A percentile compares a stretch with the other conserved stretches of the same genome.
Conservation (phyloP, 2,797 vertebrate genomes). For the Coracias cyanogaster region DNA sequence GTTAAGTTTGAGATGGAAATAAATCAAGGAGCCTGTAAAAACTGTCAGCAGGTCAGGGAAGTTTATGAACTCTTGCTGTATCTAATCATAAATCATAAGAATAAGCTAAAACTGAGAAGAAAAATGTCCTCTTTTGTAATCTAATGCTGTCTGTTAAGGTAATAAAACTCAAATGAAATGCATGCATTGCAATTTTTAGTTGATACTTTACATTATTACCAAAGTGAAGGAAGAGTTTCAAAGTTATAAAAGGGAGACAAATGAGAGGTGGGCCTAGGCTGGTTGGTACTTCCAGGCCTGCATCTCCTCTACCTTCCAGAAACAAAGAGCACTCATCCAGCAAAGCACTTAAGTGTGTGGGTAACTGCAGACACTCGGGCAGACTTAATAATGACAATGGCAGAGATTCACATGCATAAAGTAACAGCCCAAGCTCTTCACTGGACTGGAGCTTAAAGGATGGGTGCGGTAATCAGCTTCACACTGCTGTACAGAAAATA, state of each 20-base stretch:
- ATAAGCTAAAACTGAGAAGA: conserved; percentile 87
- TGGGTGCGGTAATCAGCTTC: background rate
- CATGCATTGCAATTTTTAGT: conserved; percentile 85
- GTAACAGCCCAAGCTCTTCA: background rate
- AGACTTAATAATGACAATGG: background rate
- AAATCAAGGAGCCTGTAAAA: conserved; percentile 88
- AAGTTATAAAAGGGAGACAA: conserved; percentile 80
- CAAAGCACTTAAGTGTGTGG: background rate
- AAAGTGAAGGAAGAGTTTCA: conserved; percentile 82
- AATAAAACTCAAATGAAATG: conserved; percentile 88
- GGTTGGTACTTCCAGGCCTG: background rate
- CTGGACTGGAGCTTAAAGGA: background rate
- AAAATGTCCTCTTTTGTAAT: conserved; percentile 87
- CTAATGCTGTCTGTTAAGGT: conserved; percentile 86
- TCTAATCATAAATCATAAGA: conserved; percentile 90
- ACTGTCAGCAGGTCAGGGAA: conserved; percentile 88
- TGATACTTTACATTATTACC: conserved; percentile 87
- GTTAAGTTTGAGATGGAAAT: conserved; percentile 87
- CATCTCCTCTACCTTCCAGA: background rate
- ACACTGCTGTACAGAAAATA: background rate
- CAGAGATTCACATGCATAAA: background rate
- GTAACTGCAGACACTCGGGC: background rate
- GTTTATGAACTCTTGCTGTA: conserved; percentile 89
- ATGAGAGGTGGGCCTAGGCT: conserved; percentile 58
- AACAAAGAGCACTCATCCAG: conserved; percentile 13